Percentiles rank a stretch among this genome's conserved stretches.
Conservation (phyloP, 2,113 vertebrate species). For the Polypterus senegalus region DNA sequence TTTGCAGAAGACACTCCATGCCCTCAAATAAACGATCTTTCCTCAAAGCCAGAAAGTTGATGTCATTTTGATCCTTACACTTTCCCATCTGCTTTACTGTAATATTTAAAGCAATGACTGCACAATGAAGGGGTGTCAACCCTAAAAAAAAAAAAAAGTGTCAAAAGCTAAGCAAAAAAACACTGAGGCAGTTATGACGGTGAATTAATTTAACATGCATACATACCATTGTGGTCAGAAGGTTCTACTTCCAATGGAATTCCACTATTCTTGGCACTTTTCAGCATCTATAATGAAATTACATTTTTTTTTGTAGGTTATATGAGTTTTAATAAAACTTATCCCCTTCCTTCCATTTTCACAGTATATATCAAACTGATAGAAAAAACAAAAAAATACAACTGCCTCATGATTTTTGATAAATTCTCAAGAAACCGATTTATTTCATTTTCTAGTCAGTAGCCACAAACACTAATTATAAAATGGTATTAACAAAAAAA, state of each 20-base stretch:
- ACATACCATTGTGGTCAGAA: conserved; percentile 49
- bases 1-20: conserved; percentile 59
- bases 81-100: conserved; percentile 28
- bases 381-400: no score
- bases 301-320: background rate
- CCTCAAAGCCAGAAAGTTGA: conserved; percentile 34
- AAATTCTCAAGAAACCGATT: no score
- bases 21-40: conserved; percentile 57
- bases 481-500: no score
- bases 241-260: conserved; percentile 49
- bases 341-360: no score
- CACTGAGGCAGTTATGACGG: fast-evolving
- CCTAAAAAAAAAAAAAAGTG: conserved; percentile 25
- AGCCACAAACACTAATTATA: no score
- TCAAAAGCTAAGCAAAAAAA: background rate
- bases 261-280: conserved; percentile 35
- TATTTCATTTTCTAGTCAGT: no score
- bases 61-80: background rate
- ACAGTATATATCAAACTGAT: no score
- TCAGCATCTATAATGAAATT: conserved; percentile 48
- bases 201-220: background rate
- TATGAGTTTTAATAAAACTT: no score
- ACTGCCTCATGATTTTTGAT: no score
- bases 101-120: conserved; percentile 44
- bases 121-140: conserved; percentile 53